Evolutionary conservation across 2,113 vertebrate genomes (phyloP).

Genomic region (Brachyhypopomus occidentalis): DNA sequence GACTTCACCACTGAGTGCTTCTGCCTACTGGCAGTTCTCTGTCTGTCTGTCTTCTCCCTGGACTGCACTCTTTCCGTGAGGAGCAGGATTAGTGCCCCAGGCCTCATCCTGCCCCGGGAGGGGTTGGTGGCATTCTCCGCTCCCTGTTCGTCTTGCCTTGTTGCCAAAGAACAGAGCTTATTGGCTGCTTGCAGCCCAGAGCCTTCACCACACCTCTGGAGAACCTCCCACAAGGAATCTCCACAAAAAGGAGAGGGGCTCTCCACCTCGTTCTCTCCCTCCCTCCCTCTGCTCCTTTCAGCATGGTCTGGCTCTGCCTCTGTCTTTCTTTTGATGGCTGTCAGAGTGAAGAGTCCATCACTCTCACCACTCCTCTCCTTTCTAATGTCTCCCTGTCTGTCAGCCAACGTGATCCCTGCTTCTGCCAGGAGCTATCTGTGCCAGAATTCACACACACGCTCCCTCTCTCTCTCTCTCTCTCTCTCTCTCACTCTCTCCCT

Average conservation of each 20-base stretch:
- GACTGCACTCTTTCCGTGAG: too few species aligned
- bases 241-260: too few species aligned
- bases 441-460: constrained; percentile 22
- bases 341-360: constrained; percentile 10
- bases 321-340: constrained; percentile 41
- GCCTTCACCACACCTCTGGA: constrained; percentile 28
- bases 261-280: too few species aligned
- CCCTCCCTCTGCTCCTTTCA: constrained; percentile 19
- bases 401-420: background rate
- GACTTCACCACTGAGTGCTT: too few species aligned
- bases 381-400: constrained; percentile 41
- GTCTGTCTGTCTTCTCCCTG: too few species aligned
- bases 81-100: too few species aligned
- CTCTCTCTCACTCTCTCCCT: constrained; percentile 53
- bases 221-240: constrained; percentile 26
- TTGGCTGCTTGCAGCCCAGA: constrained; percentile 55
- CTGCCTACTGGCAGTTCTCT: too few species aligned
- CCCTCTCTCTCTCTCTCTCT: constrained; percentile 27
- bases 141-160: constrained; percentile 9
- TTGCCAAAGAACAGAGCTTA: constrained; percentile 39
- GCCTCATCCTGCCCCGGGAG: background rate
- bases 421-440: constrained; percentile 53
- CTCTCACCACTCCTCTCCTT: constrained; percentile 38
- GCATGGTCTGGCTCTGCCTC: constrained; percentile 38
- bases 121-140: too few species aligned